Evolutionary conservation across 1,140 invertebrate species (phyloP), one percentile per base, ranked within the genome.

Genomic region (Teleopsis dalmanni): DNA sequence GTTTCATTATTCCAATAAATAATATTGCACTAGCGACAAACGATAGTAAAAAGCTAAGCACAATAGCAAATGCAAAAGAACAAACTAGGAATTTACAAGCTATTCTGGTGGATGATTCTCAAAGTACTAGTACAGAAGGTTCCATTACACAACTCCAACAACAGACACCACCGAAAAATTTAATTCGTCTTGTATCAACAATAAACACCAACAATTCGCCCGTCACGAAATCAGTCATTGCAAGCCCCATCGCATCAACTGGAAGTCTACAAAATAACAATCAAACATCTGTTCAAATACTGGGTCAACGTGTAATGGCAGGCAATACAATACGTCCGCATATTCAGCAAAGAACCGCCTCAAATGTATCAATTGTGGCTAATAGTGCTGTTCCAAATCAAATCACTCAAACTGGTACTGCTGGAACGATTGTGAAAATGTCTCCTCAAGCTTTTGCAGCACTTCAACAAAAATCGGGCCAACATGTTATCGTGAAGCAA

Each of bases 381-480:
- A 59, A 57, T 10, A 57, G 56, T 19, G n/a, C 16, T 10, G 62
- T 60, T n/a, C n/a, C n/a, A n/a, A n/a, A n/a, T n/a, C n/a, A n/a
- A n/a, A n/a, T n/a, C 14, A 27, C 45, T 3, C 40, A 45, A 51
- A 37, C 54, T 4, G 19, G 48, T 10, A 36, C 35, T 1, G 38
- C 48, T 10, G 55, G 63, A 13, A 37, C 46, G 13, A 60, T 68
- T 40, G 55, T 66, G 1, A 63, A 62, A 51, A 68, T 68, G 65
- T 67, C 65, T 3, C 57, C 65, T 2, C 64, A 67, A 26, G 58
- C 62, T 23, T 67, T 70, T 42, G 59, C 60, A 10, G 53, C 55
- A 3, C 50, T 65, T 10, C 65, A 69, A 25, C 66, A 66, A 47
- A 62, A 64, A 21, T 63, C 68, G 37, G 29, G 21, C 11, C 48